Conservation (phyloP, 2,888 invertebrate genomes). For the Nephrotoma appendiculata region DNA sequence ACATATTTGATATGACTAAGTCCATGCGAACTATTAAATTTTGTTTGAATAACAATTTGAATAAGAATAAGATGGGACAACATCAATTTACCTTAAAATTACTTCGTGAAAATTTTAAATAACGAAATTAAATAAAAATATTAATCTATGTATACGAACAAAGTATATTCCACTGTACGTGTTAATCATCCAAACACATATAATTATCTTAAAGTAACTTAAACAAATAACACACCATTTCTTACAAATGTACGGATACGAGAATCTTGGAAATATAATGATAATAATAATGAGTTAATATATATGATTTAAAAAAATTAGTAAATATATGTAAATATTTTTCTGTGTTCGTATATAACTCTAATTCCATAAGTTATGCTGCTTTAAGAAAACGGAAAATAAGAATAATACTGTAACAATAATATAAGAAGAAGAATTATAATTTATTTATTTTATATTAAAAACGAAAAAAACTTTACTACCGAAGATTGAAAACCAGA, state of each 20-base stretch:
- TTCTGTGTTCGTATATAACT: not conserved
- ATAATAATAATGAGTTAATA: not conserved
- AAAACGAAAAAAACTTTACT: not conserved
- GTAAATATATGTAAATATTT: not conserved
- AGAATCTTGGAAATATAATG: not conserved
- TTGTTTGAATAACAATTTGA: no score
- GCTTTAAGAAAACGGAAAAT: not conserved
- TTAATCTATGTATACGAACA: not conserved
- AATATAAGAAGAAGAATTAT: not conserved
- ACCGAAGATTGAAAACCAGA: not conserved
- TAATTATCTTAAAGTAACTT: not conserved
- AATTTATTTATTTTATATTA: not conserved
- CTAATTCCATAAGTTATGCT: not conserved
- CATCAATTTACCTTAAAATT: not conserved
- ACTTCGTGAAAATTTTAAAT: not conserved
- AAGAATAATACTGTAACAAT: not conserved
- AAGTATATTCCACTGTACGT: not conserved
- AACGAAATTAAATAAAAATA: not conserved
- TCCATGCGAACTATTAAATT: no score
- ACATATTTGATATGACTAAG: no score
- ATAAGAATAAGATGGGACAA: not conserved
- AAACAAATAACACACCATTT: not conserved
- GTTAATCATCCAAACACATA: not conserved
- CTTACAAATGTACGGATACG: not conserved
- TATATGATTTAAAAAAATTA: not conserved